Base-by-base conservation (phyloP, 2,888 invertebrate species). In the Calliopum simillimum region DNA sequence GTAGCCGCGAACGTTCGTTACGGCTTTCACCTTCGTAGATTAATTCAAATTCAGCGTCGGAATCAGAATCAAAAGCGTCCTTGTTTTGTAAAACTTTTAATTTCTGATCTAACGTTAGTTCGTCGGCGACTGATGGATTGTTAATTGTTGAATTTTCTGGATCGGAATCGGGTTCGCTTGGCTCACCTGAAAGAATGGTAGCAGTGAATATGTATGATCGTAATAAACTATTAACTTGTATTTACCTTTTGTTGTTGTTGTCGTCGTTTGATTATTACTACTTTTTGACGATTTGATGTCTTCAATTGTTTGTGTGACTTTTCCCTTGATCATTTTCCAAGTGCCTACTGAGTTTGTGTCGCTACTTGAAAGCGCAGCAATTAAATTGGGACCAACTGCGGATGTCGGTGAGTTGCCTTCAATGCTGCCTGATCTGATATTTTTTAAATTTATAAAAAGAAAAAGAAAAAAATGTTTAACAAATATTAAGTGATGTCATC, bases 311-410 rank as follows among this genome's bases (percentile, higher is more conserved):
- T 86, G 86, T 41, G 85, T 80, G 4, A 86, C 86, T 76, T 84
- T 85, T 65, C 86, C 86, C 75, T 86, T 86, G 73, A 86, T 84
- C 65, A 86, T 75, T 73, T 83, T 84, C 86, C 86, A 86, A 71
- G 86, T 85, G 69, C 85, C 85, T 14, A 84, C 79, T 43, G 82
- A 75, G 43, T 81, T 79, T 43, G 80, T 75, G 71, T 80, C 84
- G 66, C 78, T 76, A 69, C 77, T 78, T 1, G 85, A 79, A 13
- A 81, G 72, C 56, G 81, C 77, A 44, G 78, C 77, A 68, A 81
- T 78, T 44, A 80, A 73, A 76, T 77, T 80, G 41, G 83, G 79
- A 4, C 79, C 80, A 33, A 79, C 72, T 13, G 33, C n/a, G n/a
- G 79, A 74, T 23, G 84, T 82, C 14, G 83, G 82, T 14, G 82